Evolutionary conservation across 2,113 vertebrate species (phyloP).

Genomic region (Platysteira castanea): DNA sequence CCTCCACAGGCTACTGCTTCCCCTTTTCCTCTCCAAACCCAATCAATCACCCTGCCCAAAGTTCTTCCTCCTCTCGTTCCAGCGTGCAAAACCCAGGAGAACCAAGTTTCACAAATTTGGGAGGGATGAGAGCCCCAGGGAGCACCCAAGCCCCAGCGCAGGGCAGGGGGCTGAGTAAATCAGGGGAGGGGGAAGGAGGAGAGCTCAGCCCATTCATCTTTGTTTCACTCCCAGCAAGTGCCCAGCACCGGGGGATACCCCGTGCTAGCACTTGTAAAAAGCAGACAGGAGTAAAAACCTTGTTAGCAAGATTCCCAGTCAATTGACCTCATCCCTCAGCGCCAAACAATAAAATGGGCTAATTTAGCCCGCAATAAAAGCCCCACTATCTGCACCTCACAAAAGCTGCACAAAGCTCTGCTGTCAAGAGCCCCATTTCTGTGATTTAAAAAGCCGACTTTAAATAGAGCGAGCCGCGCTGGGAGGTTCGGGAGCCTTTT

Average conservation of each 20-base stretch:
- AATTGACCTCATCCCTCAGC: slow-evolving; percentile 48
- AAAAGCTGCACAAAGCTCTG: slow-evolving; percentile 50
- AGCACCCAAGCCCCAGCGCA: not conserved
- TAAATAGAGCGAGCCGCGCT: not conserved
- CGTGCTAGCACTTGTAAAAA: not conserved
- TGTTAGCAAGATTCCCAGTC: slow-evolving; percentile 40
- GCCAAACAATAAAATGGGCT: slow-evolving; percentile 34
- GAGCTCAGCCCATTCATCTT: not conserved
- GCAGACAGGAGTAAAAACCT: slow-evolving; percentile 30
- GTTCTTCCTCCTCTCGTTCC: not conserved
- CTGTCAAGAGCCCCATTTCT: slow-evolving; percentile 47
- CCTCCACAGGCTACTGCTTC: not conserved
- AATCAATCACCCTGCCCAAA: not conserved
- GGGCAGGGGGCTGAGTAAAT: not conserved
- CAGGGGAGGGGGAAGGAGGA: not conserved
- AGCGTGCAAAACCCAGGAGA: not conserved
- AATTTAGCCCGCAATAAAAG: slow-evolving; percentile 15
- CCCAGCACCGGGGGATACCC: not conserved
- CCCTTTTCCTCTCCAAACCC: not conserved
- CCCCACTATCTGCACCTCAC: slow-evolving; percentile 7
- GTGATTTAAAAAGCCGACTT: slow-evolving; percentile 32
- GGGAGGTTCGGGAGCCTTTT: not conserved
- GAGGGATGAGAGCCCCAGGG: not conserved
- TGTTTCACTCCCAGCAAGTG: not conserved
- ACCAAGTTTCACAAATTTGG: rapidly evolving